A percentile compares a stretch with the other conserved stretches of the same genome.
Conservation (phyloP, 2,797 vertebrate species). For the Chromobotia macracanthus region DNA sequence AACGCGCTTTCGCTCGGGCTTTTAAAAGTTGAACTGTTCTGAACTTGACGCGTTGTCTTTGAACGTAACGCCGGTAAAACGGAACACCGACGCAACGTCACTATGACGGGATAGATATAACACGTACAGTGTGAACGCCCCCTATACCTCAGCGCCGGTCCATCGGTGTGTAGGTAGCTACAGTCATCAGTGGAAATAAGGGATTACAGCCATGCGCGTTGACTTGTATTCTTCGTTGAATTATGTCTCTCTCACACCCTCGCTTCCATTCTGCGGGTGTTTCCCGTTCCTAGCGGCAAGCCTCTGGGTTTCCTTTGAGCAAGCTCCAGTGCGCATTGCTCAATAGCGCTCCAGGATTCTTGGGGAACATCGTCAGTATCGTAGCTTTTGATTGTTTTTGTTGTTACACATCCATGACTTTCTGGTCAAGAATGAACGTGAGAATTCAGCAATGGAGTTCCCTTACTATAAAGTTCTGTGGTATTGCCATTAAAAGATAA, state of each 20-base stretch:
- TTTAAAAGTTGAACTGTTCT: conserved; percentile 7
- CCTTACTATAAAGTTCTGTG: neutral
- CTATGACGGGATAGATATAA: neutral
- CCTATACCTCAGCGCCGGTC: conserved; percentile 49
- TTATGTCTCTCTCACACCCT: conserved; percentile 74
- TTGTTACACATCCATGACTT: neutral
- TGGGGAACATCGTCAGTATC: neutral
- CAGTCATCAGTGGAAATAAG: conserved; percentile 12
- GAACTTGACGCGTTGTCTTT: conserved; percentile 29
- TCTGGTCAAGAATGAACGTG: neutral
- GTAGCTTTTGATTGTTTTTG: neutral
- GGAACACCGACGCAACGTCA: neutral
- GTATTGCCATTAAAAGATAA: neutral
- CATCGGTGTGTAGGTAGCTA: conserved; percentile 56
- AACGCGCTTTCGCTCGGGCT: neutral
- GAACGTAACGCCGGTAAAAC: conserved; percentile 2
- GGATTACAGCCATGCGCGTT: conserved; percentile 6
- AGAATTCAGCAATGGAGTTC: neutral
- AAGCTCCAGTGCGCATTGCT: conserved; percentile 31
- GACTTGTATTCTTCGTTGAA: conserved; percentile 45
- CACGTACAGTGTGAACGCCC: conserved; percentile 9
- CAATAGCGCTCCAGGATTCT: conserved; percentile 1
- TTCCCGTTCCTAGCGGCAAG: conserved; percentile 74
- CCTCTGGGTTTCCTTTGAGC: conserved; percentile 74
- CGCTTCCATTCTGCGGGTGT: conserved; percentile 72